Percentiles rank a stretch among this genome's conserved stretches.
Conservation (phyloP, 2,113 vertebrate genomes). For the Rhinolophus ferrumequinum region DNA sequence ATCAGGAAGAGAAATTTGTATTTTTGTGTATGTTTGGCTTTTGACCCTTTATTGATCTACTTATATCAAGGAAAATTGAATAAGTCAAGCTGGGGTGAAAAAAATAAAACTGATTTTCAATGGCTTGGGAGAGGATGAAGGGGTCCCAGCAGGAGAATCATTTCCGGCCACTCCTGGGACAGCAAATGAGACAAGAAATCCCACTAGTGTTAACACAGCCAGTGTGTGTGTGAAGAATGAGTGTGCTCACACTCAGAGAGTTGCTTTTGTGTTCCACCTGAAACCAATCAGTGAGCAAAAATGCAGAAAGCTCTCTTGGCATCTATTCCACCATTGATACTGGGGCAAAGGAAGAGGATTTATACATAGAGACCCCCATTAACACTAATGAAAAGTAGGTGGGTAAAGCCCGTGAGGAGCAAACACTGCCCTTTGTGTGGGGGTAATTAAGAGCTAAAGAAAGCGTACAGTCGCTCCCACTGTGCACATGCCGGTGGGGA, state of each 20-base stretch:
- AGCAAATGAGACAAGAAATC: neutral
- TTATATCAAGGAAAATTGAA: neutral
- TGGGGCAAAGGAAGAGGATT: constrained; percentile 9
- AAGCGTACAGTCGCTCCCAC: neutral
- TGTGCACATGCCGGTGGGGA: neutral
- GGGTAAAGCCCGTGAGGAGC: constrained; percentile 12
- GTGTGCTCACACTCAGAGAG: neutral
- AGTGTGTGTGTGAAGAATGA: neutral
- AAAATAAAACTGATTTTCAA: constrained; percentile 25
- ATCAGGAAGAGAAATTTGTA: neutral
- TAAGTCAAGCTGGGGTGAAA: neutral
- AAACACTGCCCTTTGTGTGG: constrained; percentile 26
- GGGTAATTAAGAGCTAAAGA: constrained; percentile 53
- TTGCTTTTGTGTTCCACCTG: constrained; percentile 44
- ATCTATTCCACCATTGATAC: neutral
- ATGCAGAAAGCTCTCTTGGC: constrained; percentile 1
- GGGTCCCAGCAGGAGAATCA: rapidly evolving
- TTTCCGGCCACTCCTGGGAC: neutral
- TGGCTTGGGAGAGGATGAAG: neutral
- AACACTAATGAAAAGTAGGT: constrained; percentile 44
- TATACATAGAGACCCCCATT: constrained; percentile 35
- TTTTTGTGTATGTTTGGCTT: neutral
- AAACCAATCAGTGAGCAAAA: constrained; percentile 46
- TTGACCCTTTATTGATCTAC: neutral
- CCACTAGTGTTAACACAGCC: neutral